Conservation (phyloP, 2,113 vertebrate species). For the Sminthopsis crassicaudata region DNA sequence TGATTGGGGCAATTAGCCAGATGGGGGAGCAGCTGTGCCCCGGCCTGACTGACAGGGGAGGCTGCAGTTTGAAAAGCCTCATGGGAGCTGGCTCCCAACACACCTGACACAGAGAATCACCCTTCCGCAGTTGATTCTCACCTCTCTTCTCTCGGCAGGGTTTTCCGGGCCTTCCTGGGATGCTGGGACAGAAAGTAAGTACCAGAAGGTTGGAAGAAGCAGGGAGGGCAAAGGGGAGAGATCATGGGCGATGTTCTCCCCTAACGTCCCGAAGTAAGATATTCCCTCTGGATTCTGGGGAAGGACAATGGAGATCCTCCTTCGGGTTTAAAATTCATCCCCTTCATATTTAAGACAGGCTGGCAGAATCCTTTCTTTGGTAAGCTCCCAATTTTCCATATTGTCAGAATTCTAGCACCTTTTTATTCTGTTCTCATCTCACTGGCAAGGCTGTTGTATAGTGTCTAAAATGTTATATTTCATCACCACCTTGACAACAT, state of each 20-base stretch:
- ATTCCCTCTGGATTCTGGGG: not conserved
- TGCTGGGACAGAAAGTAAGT: constrained; percentile 97
- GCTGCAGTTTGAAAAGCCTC: not conserved
- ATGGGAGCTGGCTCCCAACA: not conserved
- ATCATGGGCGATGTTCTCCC: too few relatives aligned
- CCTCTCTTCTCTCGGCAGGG: constrained; percentile 87
- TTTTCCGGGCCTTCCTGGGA: constrained; percentile 94
- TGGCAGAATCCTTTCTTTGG: constrained; percentile 7
- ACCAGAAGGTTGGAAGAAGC: not conserved
- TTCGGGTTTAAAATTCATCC: not conserved
- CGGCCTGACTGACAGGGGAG: not conserved
- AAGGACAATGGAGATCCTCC: not conserved
- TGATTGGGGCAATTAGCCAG: constrained; percentile 37
- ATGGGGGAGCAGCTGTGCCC: not conserved
- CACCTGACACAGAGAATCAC: not conserved
- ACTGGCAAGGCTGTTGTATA: not conserved
- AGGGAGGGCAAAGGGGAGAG: not conserved
- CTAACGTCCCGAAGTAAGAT: not conserved
- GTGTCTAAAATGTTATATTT: constrained; percentile 17
- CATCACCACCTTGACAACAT: not conserved
- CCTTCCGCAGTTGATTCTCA: not conserved
- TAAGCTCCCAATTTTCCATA: not conserved
- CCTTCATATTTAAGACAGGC: not conserved
- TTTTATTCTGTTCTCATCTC: constrained; percentile 1
- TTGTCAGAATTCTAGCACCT: constrained; percentile 27